These are phyloP conservation scores for Drosophila engyochracea DNA, from an alignment of 2,888 invertebrate genomes.

Conservation along the genomic window DNA sequence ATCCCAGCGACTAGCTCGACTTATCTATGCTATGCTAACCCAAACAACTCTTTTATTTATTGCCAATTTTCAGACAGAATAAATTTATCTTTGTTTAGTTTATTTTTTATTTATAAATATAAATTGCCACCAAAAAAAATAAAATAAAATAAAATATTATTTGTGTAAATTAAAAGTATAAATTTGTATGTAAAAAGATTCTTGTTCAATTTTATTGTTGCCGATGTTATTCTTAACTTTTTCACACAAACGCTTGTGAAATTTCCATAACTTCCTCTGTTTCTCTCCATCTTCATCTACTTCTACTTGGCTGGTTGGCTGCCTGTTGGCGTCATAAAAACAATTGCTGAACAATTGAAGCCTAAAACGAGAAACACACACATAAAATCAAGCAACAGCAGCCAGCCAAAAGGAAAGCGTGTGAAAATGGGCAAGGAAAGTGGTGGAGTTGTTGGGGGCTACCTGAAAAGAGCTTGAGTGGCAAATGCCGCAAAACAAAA, in stretches of 20 bases:
- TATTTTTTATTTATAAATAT: not conserved
- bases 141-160: not conserved
- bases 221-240: constrained; percentile 57
- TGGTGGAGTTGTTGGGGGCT: not conserved
- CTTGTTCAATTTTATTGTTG: constrained; percentile 69
- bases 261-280: constrained; percentile 78
- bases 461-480: constrained; percentile 45
- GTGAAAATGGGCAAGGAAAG: constrained; percentile 8
- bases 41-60: constrained; percentile 1
- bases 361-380: constrained; percentile 52
- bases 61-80: not conserved
- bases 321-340: constrained; percentile 74
- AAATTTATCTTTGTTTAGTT: not conserved
- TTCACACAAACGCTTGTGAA: constrained; percentile 34
- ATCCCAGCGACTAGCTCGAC: constrained; percentile 22
- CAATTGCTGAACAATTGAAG: constrained; percentile 79
- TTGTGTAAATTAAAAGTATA: not conserved
- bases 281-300: constrained; percentile 37
- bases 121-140: not conserved
- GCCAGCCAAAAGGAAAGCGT: not conserved
- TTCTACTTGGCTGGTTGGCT: constrained; percentile 13
- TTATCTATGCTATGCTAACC: constrained; percentile 1
- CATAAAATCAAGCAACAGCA: constrained; percentile 25
- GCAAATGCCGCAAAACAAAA: constrained; percentile 54
- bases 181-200: not conserved